Evolutionary conservation across 2,888 invertebrate genomes (phyloP), one percentile per base, ranked within the genome.

Genomic region (Drosophila aldrichi): DNA sequence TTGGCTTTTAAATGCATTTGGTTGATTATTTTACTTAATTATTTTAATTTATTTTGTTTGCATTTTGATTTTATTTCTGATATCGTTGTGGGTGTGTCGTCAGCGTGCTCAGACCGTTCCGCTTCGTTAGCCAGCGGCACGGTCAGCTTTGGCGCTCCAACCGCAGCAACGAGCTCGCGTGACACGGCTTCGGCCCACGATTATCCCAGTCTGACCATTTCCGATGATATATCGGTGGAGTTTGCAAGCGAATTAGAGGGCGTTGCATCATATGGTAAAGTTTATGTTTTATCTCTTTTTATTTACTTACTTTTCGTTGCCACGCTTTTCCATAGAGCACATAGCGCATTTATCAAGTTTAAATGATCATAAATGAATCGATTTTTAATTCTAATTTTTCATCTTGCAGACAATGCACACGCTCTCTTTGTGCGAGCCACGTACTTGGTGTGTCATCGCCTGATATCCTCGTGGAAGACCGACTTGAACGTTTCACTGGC

Each of bases 401-500:
- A 36, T 61, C 3, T 91, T 89, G 79, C 92, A 97, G 97, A 97
- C 93, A 96, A 96, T 55, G 96, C 97, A 0, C 96, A 96, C 91
- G 97, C 97, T 3, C 93, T 99, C 74, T 98, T 98, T 90, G 97
- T 98, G 0, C 95, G 97, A 69, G 97, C 98, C 9, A 98, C 98
- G 0, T 98, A 98, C 91, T 94, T 98, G 86, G 98, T 98, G 41
- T 99, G 98, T 91, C 98, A 98, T 93, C 96, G 98, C 25, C 94
- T 99, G 68, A 98, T 98, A 91, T 98, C 98, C 0, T 97, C 98
- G 0, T 99, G 98, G 98, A 98, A 98, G 93, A 96, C 97, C 0
- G 98, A 99, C 93, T 94, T 98, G 70, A 98, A 98, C 91, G 97
- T 98, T 43, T 98, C 98, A 0, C 93, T 99, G 63, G 98, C 98